phyloP scores from a whole-genome alignment of 2,113 vertebrate species.

The Cryptomyrus ogoouensis region DNA sequence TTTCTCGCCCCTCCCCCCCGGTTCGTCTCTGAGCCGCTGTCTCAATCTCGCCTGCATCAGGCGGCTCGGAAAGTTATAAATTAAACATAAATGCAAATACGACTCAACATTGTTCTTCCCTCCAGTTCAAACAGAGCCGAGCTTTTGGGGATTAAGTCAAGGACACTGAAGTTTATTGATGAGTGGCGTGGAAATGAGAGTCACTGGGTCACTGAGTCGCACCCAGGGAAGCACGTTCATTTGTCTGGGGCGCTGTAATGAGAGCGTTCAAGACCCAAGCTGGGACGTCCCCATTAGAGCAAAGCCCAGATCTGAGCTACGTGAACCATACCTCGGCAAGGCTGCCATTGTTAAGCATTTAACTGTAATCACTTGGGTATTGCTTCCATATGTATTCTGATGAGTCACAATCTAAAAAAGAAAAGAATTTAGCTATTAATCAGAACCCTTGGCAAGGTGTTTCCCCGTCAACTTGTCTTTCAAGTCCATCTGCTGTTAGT shows the following conservation, averaged over 20 bases:
- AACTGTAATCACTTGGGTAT: background rate
- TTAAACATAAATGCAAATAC: constrained; percentile 75
- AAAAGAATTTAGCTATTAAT: constrained; percentile 22
- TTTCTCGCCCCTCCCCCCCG: background rate
- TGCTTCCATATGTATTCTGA: background rate
- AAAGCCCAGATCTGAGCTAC: background rate
- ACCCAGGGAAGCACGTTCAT: constrained; percentile 49
- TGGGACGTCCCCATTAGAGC: background rate
- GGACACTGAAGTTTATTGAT: constrained; percentile 65
- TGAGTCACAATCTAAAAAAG: background rate
- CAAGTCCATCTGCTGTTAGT: constrained; percentile 48
- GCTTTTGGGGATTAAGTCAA: constrained; percentile 67
- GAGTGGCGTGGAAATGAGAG: constrained; percentile 60
- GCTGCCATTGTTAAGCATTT: background rate
- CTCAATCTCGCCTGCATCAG: constrained; percentile 69
- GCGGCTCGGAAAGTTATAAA: constrained; percentile 70
- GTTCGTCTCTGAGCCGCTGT: constrained; percentile 33
- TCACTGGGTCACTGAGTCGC: constrained; percentile 54
- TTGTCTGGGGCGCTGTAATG: constrained; percentile 44
- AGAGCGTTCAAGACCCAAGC: constrained; percentile 24
- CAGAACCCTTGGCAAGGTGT: constrained; percentile 24
- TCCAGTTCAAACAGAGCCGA: constrained; percentile 62
- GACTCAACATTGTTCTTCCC: constrained; percentile 62
- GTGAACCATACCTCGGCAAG: background rate
- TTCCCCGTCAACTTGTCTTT: constrained; percentile 31